Base-by-base conservation (phyloP, 2,113 vertebrate species). In the Oxygymnocypris stewartii region DNA sequence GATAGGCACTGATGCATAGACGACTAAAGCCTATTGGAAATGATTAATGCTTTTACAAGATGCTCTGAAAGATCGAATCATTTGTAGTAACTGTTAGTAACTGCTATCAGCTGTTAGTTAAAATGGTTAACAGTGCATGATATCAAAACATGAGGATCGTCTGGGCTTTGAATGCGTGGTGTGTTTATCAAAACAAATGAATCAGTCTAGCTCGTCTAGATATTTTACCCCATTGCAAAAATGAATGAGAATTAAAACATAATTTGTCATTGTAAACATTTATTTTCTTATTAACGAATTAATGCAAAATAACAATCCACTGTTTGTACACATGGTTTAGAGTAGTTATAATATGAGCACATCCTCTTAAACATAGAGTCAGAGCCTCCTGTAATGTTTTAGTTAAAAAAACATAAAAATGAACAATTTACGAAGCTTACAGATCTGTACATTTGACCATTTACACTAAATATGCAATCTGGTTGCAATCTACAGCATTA, bases 211-310 rank as follows among this genome's bases (percentile, higher is more conserved):
- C 59, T 49, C 18, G 1, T 73, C 37, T 42, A 40, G 18, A 51
- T 63, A 25, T 71, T 59, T 77, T 20, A 59, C 57, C 16, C 63
- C 8, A 74, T 25, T 75, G 54, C 71, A 42, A 69, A 77, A 82
- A 78, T 61, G n/a, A 65, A 82, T 37, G 79, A 82, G 71, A 85
- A 77, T 16, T 25, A 85, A 73, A 82, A 73, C 44, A 59, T 82
- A 13, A 47, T 12, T 82, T 85, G 57, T 59, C 40, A 51, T 16
- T 76, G 49, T 44, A 59, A 67, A 65, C 12, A 25, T 88, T 82
- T 84, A 77, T 79, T 85, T 69, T 77, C 37, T 85, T n/a, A 74
- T 12, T 35, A 6, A 49, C 13, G 57, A 57, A 54, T 78, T 79
- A 28, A 59, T 65, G 79, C 18, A 84, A 78, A 47, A 47, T 67